Evolutionary conservation across 2,113 vertebrate species (phyloP).

Genomic region (Triplophysa tibetana): DNA sequence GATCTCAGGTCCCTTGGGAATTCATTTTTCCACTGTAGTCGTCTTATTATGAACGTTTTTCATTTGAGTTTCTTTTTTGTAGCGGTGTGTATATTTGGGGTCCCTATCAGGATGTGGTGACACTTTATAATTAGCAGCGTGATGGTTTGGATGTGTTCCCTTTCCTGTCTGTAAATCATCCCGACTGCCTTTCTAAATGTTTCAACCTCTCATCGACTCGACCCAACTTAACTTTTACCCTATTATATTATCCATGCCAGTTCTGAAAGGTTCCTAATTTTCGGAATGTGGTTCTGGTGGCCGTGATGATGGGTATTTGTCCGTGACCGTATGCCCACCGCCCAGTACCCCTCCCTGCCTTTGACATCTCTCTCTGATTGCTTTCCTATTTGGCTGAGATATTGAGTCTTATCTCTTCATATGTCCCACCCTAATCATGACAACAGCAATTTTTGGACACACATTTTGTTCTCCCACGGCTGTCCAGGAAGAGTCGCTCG

Average conservation of each 20-base stretch:
- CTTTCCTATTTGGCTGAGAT: constrained; percentile 71
- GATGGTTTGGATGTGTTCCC: constrained; percentile 41
- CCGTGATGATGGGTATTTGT: constrained; percentile 23
- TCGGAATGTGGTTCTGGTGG: neutral
- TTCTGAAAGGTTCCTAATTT: constrained; percentile 25
- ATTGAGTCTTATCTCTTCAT: constrained; percentile 54
- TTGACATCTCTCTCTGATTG: constrained; percentile 64
- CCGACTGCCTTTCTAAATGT: constrained; percentile 45
- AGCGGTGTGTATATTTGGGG: constrained; percentile 20
- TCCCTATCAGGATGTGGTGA: constrained; percentile 31
- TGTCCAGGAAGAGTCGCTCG: constrained; percentile 36
- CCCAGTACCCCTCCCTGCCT: constrained; percentile 41
- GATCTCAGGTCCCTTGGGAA: constrained; percentile 57
- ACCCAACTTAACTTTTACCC: constrained; percentile 1
- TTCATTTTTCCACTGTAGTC: constrained; percentile 27
- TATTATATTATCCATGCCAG: constrained; percentile 28
- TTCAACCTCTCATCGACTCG: constrained; percentile 5
- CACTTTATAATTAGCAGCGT: constrained; percentile 44
- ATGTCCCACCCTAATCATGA: constrained; percentile 67
- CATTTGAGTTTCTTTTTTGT: neutral
- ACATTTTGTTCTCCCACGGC: constrained; percentile 41
- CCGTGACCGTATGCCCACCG: constrained; percentile 43
- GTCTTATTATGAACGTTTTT: constrained; percentile 10
- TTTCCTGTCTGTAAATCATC: constrained; percentile 63
- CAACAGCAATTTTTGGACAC: constrained; percentile 50